phyloP scores from a whole-genome alignment of 2,888 invertebrate species.

The Azorinus chamasolen region DNA sequence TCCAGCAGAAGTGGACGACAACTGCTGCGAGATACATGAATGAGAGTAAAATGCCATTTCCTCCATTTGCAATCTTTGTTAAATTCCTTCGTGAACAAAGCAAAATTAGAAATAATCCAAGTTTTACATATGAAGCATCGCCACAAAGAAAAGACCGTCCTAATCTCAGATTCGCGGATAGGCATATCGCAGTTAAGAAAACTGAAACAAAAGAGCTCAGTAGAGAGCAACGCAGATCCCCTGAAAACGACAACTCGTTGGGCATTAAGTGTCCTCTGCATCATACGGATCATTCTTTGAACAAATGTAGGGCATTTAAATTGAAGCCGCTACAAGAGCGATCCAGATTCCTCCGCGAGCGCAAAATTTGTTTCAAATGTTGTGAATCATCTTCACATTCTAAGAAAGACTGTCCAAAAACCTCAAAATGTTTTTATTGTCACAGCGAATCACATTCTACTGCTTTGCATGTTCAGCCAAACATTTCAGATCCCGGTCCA shows the following conservation, averaged over 20 bases:
- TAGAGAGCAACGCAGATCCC: background rate
- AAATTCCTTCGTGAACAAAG: constrained; percentile 26
- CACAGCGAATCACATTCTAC: constrained; percentile 19
- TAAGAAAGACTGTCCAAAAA: constrained; percentile 2
- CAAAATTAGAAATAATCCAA: constrained; percentile 30
- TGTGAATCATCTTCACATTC: constrained; percentile 21
- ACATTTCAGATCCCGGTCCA: background rate
- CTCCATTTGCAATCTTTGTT: constrained; percentile 25
- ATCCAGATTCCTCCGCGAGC: constrained; percentile 10
- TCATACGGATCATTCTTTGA: constrained; percentile 11
- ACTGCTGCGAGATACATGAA: constrained; percentile 31
- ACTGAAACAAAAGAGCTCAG: background rate
- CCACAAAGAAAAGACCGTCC: background rate
- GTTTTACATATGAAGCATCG: constrained; percentile 13
- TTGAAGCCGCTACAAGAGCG: constrained; percentile 16
- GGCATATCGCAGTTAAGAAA: constrained; percentile 1
- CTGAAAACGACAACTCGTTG: background rate
- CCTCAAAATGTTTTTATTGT: constrained; percentile 32
- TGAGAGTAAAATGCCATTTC: constrained; percentile 20
- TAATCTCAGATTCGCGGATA: background rate
- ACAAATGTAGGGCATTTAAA: constrained; percentile 25
- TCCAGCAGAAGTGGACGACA: too few species aligned
- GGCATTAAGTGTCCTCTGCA: constrained; percentile 1
- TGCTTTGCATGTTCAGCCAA: constrained; percentile 10
- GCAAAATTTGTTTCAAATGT: constrained; percentile 38